Conservation (phyloP, 2,797 vertebrate genomes). For the Bovichtus diacanthus region DNA sequence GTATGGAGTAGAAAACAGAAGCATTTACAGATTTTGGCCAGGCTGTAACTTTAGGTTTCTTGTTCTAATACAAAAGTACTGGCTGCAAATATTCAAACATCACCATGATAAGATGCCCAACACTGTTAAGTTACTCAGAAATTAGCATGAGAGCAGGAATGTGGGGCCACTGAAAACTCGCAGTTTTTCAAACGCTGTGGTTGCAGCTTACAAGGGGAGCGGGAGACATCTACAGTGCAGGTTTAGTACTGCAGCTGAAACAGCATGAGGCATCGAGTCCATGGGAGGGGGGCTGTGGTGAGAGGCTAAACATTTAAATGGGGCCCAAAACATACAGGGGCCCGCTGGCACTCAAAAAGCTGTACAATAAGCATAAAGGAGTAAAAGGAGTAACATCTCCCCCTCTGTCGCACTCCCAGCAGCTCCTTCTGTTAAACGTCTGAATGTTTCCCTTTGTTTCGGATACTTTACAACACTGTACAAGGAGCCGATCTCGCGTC, state of each 20-base stretch:
- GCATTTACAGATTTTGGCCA: constrained; percentile 54
- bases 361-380: constrained; percentile 72
- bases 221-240: constrained; percentile 70
- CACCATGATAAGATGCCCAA: constrained; percentile 49
- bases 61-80: constrained; percentile 51
- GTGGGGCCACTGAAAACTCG: constrained; percentile 37
- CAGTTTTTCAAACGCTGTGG: constrained; percentile 47
- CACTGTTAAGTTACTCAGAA: constrained; percentile 42
- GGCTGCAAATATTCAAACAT: constrained; percentile 55
- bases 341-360: constrained; percentile 74
- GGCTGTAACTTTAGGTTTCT: constrained; percentile 23
- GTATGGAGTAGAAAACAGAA: constrained; percentile 51
- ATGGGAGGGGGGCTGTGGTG: constrained; percentile 25
- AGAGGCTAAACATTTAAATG: constrained; percentile 60
- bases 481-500: constrained; percentile 33
- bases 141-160: constrained; percentile 37
- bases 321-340: constrained; percentile 63
- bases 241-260: constrained; percentile 68
- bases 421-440: constrained; percentile 37
- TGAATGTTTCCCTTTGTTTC: constrained; percentile 51
- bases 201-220: constrained; percentile 36
- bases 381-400: constrained; percentile 34
- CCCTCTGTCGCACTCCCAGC: constrained; percentile 22
- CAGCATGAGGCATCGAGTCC: constrained; percentile 58
- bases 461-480: constrained; percentile 26